Conservation (phyloP, 1,140 invertebrate genomes). For the Zaprionus africanus region DNA sequence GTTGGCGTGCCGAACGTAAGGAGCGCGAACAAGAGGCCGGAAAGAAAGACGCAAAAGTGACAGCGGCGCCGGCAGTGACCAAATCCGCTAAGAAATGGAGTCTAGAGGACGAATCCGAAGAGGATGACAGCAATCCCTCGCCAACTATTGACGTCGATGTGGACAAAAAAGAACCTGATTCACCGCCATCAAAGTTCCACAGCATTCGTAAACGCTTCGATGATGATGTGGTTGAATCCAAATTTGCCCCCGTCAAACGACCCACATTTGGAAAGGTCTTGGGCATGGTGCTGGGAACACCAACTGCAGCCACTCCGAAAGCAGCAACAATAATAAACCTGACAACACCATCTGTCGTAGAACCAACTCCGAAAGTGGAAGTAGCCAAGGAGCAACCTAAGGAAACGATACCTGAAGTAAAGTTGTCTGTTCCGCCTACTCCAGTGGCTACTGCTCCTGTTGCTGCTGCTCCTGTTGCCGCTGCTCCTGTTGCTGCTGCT, state of each 20-base stretch:
- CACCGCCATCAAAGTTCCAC: constrained; percentile 77
- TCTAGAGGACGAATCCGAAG: constrained; percentile 94
- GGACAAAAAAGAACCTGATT: constrained; percentile 66
- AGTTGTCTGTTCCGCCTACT: background rate
- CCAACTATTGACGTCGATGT: constrained; percentile 31
- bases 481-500: background rate
- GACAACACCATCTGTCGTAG: background rate
- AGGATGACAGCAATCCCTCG: constrained; percentile 85
- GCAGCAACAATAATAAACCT: background rate
- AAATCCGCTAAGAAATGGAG: constrained; percentile 94
- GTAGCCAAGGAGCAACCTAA: background rate
- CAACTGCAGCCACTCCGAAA: constrained; percentile 19
- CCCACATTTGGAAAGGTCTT: constrained; percentile 66
- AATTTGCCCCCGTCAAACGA: constrained; percentile 65
- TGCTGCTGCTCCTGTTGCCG: background rate
- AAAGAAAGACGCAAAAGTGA: constrained; percentile 88
- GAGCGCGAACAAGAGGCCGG: constrained; percentile 92
- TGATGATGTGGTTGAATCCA: constrained; percentile 87
- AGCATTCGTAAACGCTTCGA: constrained; percentile 85
- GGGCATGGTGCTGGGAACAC: constrained; percentile 39
- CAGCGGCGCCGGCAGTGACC: constrained; percentile 65
- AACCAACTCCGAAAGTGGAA: background rate
- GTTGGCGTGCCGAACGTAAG: constrained; percentile 95
- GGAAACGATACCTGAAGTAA: background rate
- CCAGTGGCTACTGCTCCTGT: background rate